Conservation (phyloP, 1,140 invertebrate genomes). For the Tenebrio molitor region DNA sequence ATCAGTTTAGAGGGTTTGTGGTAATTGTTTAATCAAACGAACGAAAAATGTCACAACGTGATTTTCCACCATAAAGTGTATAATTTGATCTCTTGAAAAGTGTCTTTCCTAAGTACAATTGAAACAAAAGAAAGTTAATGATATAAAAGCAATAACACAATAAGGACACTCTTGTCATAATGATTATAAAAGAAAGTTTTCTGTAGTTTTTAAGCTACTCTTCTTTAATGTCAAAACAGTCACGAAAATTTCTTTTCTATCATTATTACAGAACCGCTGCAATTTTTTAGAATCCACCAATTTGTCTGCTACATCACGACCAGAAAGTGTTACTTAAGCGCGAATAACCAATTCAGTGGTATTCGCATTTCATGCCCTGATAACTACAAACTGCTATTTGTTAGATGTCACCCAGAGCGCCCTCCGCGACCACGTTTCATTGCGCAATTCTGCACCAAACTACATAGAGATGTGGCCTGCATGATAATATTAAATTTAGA, state of each 20-base stretch:
- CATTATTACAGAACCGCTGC: no score
- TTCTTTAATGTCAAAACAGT: no score
- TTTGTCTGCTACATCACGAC: no score
- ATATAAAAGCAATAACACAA: constrained; percentile 10
- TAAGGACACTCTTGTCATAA: not conserved
- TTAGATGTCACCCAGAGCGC: not conserved
- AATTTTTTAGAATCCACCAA: no score
- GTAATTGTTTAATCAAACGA: no score
- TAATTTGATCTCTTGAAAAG: not conserved
- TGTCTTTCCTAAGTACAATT: constrained; percentile 6
- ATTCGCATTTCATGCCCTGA: not conserved
- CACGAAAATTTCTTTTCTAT: no score
- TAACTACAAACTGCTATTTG: not conserved
- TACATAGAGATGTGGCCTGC: not conserved
- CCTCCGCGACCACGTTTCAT: not conserved
- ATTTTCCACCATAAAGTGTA: not conserved
- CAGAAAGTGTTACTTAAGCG: constrained; percentile 8
- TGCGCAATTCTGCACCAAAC: not conserved
- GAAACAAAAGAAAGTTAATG: constrained; percentile 13
- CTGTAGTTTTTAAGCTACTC: no score
- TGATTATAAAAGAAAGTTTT: not conserved
- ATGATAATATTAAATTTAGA: not conserved
- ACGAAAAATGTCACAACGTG: not conserved
- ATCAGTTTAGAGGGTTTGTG: no score
- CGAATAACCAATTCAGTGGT: not conserved